Percentiles rank a stretch among this genome's conserved stretches.
Evolutionary conservation across 2,888 invertebrate species (phyloP).

Genomic region (Eupithecia inturbata): DNA sequence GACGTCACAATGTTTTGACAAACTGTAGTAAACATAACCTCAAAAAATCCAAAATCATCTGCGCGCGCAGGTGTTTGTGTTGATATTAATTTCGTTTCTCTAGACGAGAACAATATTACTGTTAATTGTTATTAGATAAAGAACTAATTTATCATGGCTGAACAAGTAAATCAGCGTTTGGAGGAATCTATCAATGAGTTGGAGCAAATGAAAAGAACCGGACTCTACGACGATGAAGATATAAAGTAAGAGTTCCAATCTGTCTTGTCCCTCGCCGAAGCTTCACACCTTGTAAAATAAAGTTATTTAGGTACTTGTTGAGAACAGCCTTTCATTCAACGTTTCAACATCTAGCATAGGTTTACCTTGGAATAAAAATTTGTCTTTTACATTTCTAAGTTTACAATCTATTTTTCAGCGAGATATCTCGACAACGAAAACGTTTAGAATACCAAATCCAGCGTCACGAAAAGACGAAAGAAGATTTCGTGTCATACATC

Average conservation of each 20-base stretch:
- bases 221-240: slow-evolving; percentile 88
- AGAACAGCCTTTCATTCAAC: neutral
- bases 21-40: slow-evolving; percentile 19
- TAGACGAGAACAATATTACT: neutral
- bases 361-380: neutral
- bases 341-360: neutral
- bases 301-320: neutral
- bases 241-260: slow-evolving; percentile 79
- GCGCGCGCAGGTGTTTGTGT: neutral
- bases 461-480: slow-evolving; percentile 86
- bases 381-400: neutral
- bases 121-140: slow-evolving; percentile 17
- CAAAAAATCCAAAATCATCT: neutral
- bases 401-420: slow-evolving; percentile 71
- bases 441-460: slow-evolving; percentile 90
- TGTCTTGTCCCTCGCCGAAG: neutral
- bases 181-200: slow-evolving; percentile 92
- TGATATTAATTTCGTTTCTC: neutral
- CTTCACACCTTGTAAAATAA: neutral
- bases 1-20: neutral
- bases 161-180: slow-evolving; percentile 90
- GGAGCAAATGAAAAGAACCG: slow-evolving; percentile 89
- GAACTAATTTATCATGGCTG: slow-evolving; percentile 86
- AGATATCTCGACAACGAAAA: slow-evolving; percentile 87
- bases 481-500: slow-evolving; percentile 88